A percentile compares a stretch with the other conserved stretches of the same genome.
Conservation (phyloP, 1,140 invertebrate genomes). For the Holcopasites calliopsidis region DNA sequence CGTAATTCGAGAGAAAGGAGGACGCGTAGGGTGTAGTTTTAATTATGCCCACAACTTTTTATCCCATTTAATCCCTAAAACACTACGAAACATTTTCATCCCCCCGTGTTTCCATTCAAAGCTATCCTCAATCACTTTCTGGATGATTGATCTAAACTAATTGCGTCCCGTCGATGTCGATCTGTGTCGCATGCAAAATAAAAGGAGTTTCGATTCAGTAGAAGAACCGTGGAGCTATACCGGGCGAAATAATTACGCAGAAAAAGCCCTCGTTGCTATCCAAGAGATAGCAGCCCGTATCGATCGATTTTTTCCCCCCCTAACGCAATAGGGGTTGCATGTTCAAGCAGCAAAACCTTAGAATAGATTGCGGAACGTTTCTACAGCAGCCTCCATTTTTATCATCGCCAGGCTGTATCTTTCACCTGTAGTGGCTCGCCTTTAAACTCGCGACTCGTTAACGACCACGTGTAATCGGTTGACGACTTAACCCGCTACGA, state of each 20-base stretch:
- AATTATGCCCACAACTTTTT: not conserved
- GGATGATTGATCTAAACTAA: not conserved
- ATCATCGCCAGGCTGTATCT: constrained; percentile 11
- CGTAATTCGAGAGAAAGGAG: not conserved
- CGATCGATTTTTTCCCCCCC: not conserved
- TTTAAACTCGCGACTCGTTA: constrained; percentile 52
- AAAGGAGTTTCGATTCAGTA: not conserved
- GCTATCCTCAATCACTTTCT: not conserved
- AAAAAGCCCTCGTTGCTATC: not conserved
- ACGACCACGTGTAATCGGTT: constrained; percentile 44
- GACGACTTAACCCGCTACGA: constrained; percentile 54
- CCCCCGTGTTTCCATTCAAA: not conserved
- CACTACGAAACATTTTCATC: not conserved
- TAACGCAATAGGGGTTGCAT: not conserved
- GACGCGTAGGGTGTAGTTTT: too few species aligned
- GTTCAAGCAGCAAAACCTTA: not conserved
- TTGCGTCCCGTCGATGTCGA: not conserved
- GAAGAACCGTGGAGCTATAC: not conserved
- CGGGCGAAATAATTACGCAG: not conserved
- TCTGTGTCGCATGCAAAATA: not conserved
- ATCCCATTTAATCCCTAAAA: not conserved
- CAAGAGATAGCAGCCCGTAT: not conserved
- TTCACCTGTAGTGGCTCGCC: not conserved
- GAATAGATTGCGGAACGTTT: constrained; percentile 23
- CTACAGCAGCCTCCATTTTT: not conserved